These are phyloP conservation scores for Geophilus truncorum DNA, from an alignment of 2,888 invertebrate species.

Conservation along the genomic window DNA sequence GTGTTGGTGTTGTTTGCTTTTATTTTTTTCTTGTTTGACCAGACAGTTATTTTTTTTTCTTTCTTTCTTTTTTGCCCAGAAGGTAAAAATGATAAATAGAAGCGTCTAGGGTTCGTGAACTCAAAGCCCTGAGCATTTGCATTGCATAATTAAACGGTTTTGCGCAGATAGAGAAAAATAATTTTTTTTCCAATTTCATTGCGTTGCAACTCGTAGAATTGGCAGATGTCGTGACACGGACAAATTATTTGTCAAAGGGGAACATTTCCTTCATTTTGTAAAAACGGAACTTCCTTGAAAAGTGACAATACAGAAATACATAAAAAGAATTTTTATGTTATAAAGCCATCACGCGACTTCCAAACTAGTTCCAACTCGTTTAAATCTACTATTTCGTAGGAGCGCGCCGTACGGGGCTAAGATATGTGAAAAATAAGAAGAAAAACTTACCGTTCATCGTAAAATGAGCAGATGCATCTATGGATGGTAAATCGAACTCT, in stretches of 20 bases:
- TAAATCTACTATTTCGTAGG: too few species aligned
- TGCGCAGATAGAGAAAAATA: not conserved
- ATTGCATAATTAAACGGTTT: not conserved
- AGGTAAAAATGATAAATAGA: too few species aligned
- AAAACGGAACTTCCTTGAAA: not conserved
- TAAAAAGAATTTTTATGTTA: not conserved
- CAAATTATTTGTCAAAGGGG: not conserved
- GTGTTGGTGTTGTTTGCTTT: too few species aligned
- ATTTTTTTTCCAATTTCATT: not conserved
- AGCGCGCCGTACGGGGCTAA: too few species aligned
- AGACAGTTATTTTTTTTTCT: too few species aligned
- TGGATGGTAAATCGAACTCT: slow-evolving; percentile 83
- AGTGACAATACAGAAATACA: not conserved
- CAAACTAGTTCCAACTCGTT: not conserved
- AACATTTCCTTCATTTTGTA: not conserved
- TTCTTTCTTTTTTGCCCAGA: too few species aligned
- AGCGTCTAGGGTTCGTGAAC: too few species aligned
- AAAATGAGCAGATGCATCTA: slow-evolving; percentile 81
- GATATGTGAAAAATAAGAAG: not conserved
- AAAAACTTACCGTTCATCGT: slow-evolving; percentile 77
- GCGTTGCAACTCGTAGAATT: not conserved
- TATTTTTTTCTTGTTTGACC: too few species aligned
- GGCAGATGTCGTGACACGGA: not conserved
- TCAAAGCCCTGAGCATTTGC: not conserved
- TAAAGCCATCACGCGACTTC: not conserved